These are phyloP conservation scores for Mimumesa dahlbomi DNA, from an alignment of 2,888 invertebrate genomes.

Conservation along the genomic window DNA sequence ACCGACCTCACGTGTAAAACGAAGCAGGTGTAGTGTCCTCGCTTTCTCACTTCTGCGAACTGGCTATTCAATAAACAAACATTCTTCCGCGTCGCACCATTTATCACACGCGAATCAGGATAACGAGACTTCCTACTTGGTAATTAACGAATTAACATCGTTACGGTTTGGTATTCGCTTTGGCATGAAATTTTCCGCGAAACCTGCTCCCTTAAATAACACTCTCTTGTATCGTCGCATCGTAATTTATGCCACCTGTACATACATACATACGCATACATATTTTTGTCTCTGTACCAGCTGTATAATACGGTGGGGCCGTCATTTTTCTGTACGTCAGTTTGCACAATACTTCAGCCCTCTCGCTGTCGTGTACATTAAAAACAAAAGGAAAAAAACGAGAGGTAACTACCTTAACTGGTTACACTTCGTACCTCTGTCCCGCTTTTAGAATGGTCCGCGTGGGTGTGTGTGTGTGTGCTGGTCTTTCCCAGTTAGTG, in stretches of 20 bases:
- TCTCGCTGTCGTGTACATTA: not conserved
- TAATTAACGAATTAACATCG: conserved; percentile 37
- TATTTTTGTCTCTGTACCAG: conserved; percentile 5
- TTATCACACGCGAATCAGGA: conserved; percentile 28
- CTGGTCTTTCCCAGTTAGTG: conserved; percentile 6
- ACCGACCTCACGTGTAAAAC: conserved; percentile 22
- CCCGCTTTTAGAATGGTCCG: conserved; percentile 23
- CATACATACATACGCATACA: too few species aligned
- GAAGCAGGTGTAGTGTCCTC: conserved; percentile 6
- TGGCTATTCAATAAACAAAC: conserved; percentile 11
- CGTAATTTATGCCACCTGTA: conserved; percentile 4
- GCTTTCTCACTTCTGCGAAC: conserved; percentile 19
- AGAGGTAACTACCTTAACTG: conserved; percentile 25
- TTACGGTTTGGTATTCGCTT: not conserved
- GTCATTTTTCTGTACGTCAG: conserved; percentile 25
- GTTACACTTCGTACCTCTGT: conserved; percentile 16
- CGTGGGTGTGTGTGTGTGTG: not conserved
- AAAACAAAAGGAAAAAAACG: conserved; percentile 7
- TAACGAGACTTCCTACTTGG: conserved; percentile 23
- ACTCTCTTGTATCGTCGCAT: not conserved
- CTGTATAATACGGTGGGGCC: not conserved
- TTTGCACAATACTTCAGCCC: conserved; percentile 7
- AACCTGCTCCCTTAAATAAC: not conserved
- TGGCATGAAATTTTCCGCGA: not conserved
- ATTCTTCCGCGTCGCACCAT: conserved; percentile 16